Evolutionary conservation across 2,113 vertebrate species (phyloP).

Genomic region (Corythaeola cristata): DNA sequence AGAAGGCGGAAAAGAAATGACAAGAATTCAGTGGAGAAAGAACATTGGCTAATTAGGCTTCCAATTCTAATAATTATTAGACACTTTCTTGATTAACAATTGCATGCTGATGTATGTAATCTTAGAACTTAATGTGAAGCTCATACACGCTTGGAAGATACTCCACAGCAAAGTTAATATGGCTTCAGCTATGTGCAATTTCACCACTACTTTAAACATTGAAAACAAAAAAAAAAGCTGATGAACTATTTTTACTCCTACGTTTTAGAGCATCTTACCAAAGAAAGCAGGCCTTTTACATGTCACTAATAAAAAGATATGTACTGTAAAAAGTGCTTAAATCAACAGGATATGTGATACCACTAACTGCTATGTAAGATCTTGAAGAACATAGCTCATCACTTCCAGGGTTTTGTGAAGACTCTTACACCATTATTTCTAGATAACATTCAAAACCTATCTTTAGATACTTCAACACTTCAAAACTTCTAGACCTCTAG

Average conservation of each 20-base stretch:
- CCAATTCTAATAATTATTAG: constrained; percentile 9
- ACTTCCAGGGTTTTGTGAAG: neutral
- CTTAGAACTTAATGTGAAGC: neutral
- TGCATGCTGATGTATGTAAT: neutral
- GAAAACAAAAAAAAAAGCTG: neutral
- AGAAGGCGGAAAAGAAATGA: neutral
- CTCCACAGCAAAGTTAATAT: neutral
- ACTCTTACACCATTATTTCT: neutral
- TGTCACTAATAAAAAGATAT: neutral
- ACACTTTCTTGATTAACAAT: neutral
- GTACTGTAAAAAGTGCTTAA: neutral
- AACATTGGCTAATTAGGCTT: neutral
- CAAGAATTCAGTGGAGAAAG: neutral
- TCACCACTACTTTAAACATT: neutral
- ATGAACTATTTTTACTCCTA: neutral
- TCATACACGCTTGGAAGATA: neutral
- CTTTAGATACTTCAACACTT: neutral
- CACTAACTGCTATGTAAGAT: neutral
- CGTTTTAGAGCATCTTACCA: neutral
- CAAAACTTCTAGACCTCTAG: neutral
- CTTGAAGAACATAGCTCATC: neutral
- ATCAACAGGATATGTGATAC: neutral
- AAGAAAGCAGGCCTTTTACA: neutral
- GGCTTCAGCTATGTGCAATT: neutral
- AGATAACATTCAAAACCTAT: neutral